Evolutionary conservation across 2,797 vertebrate species (phyloP).

Genomic region (Kryptolebias ocellatus): DNA sequence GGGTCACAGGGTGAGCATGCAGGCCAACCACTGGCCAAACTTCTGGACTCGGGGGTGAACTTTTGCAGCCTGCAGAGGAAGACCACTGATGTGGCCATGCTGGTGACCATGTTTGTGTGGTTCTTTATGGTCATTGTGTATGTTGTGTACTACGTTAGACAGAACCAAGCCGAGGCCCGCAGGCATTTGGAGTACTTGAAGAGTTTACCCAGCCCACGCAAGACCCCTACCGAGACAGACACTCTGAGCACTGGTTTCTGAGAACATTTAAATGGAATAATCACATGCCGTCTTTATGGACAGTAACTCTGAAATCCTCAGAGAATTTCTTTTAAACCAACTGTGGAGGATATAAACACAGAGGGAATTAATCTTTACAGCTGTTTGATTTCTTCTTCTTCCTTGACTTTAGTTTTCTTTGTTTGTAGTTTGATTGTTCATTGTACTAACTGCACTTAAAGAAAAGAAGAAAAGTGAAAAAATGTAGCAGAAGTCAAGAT

Average conservation of each 20-base stretch:
- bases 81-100: constrained; percentile 82
- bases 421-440: background rate
- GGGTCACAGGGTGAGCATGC: constrained; percentile 73
- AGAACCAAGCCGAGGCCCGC: constrained; percentile 80
- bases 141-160: constrained; percentile 82
- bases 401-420: constrained; percentile 26
- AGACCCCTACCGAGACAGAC: constrained; percentile 73
- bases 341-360: constrained; percentile 17
- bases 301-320: constrained; percentile 13
- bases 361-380: constrained; percentile 19
- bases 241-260: constrained; percentile 83
- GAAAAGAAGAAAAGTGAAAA: constrained; percentile 12
- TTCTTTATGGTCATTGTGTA: constrained; percentile 83
- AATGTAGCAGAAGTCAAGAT: constrained; percentile 17
- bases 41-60: constrained; percentile 82
- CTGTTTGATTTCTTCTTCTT: constrained; percentile 32
- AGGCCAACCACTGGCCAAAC: constrained; percentile 77
- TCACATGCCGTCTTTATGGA: constrained; percentile 16
- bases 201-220: constrained; percentile 78
- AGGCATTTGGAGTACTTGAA: constrained; percentile 83
- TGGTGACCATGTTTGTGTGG: constrained; percentile 86
- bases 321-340: constrained; percentile 3
- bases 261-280: constrained; percentile 40
- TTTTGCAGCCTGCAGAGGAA: constrained; percentile 84
- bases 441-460: constrained; percentile 3